These are phyloP conservation scores for Gonocerus acuteangulatus DNA, from an alignment of 2,888 invertebrate genomes.

Conservation along the genomic window DNA sequence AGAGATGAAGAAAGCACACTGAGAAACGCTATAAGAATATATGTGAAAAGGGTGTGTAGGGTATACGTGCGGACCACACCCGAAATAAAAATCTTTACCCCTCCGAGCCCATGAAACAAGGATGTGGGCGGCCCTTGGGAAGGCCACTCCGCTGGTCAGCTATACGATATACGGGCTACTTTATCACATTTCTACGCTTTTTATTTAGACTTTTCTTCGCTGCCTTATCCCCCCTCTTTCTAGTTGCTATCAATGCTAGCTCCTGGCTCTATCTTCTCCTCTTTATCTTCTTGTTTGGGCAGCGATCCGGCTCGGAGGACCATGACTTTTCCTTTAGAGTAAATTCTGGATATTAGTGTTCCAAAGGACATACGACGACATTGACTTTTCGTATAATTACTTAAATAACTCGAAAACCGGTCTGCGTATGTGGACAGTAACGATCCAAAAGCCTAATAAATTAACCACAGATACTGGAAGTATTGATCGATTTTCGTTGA, in stretches of 20 bases:
- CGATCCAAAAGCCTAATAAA: too few relatives aligned
- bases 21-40: slow-evolving; percentile 17
- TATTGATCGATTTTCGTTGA: too few relatives aligned
- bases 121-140: slow-evolving; percentile 4
- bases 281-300: not conserved
- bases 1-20: slow-evolving; percentile 6
- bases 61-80: not conserved
- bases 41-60: not conserved
- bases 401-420: too few relatives aligned
- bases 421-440: too few relatives aligned
- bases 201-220: not conserved
- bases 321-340: too few relatives aligned
- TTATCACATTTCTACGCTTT: slow-evolving; percentile 20
- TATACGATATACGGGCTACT: not conserved
- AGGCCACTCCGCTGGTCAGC: not conserved
- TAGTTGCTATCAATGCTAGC: too few relatives aligned
- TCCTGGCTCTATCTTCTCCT: not conserved
- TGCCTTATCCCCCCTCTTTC: not conserved
- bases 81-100: slow-evolving; percentile 24
- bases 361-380: too few relatives aligned
- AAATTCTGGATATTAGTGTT: too few relatives aligned
- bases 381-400: too few relatives aligned
- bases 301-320: too few relatives aligned
- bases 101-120: slow-evolving; percentile 16
- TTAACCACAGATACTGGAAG: too few relatives aligned